Evolutionary conservation across 2,888 invertebrate genomes (phyloP), one percentile per base, ranked within the genome.

Genomic region (Eupelmus urozonus): DNA sequence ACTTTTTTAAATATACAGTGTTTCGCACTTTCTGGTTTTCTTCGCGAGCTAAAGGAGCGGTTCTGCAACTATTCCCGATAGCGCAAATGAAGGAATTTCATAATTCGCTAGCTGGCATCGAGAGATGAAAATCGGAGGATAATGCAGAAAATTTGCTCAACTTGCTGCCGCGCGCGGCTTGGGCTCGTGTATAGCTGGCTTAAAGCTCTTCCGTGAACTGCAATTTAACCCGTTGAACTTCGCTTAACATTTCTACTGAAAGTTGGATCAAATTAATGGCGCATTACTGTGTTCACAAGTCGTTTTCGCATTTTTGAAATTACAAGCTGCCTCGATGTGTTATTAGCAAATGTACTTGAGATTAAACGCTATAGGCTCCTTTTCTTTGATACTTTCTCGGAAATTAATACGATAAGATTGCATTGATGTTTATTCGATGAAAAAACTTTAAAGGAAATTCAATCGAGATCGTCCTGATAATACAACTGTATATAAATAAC

Each of bases 141-240:
- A 57, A 67, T 18, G 16, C 29, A 25, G 18, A 55, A 67, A 34
- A 69, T 57, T 59, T 16, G 27, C 13, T 42, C 25, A 18, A 45
- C 27, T 20, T 18, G 27, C 2, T 18, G 45, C 2, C 13, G 18
- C 7, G 5, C 27, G 18, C n/a, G n/a, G n/a, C n/a, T n/a, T n/a
- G n/a, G n/a, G n/a, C n/a, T n/a, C n/a, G n/a, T n/a, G n/a, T n/a
- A 25, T 27, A 13, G 45, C 45, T 59, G 16, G 11, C 27, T 27
- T 18, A 40, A 11, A 2, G 45, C 42, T 34, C 7, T 57, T 59
- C 45, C 11, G 4, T 29, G 62, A 71, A 53, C 25, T 27, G 18
- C 9, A 16, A 45, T 59, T 70, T 70, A 57, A 70, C 29, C 59
- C 20, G 42, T 59, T 70, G 57, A 70, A 45, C 69, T 70, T 57